Percentiles rank a stretch among this genome's conserved stretches.
phyloP scores from a whole-genome alignment of 37 sponge, comb jelly and placozoan genomes.

The Oscarella lobularis region DNA sequence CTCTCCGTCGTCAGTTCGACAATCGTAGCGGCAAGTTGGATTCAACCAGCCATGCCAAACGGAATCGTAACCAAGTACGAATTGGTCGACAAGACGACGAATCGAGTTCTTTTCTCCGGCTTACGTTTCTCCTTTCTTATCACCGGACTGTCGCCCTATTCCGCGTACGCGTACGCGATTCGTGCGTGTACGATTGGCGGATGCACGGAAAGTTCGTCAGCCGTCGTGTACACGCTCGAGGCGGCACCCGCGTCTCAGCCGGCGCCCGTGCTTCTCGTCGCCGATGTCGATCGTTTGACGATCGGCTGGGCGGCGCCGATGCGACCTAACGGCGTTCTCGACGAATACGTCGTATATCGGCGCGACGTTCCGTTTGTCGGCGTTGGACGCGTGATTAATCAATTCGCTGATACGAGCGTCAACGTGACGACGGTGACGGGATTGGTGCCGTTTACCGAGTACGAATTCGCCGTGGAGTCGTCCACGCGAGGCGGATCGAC shows the following conservation, averaged over 20 bases:
- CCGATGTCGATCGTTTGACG: not conserved
- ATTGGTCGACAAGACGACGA: not conserved
- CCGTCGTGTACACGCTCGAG: not conserved
- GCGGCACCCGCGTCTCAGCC: not conserved
- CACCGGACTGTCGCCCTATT: not conserved
- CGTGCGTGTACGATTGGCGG: not conserved
- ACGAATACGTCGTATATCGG: not conserved
- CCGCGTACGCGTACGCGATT: not conserved
- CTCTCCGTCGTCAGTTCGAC: not conserved
- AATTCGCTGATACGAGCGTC: not conserved
- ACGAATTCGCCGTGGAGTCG: conserved; percentile 40
- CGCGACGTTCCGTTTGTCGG: not conserved
- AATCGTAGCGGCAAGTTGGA: not conserved
- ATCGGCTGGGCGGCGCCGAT: not conserved
- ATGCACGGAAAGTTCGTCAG: not conserved
- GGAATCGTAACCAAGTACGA: conserved; percentile 4
- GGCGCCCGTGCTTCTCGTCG: not conserved
- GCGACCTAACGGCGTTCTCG: not conserved
- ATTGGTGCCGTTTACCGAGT: conserved; percentile 50
- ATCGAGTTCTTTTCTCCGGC: not conserved
- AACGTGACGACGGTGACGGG: conserved; percentile 13
- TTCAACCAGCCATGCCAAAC: conserved; percentile 5
- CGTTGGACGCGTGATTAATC: not conserved
- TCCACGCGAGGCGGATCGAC: conserved; percentile 62
- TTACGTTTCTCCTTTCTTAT: not conserved